Evolutionary conservation across 2,888 invertebrate genomes (phyloP).

Genomic region (Podabrus alpinus): DNA sequence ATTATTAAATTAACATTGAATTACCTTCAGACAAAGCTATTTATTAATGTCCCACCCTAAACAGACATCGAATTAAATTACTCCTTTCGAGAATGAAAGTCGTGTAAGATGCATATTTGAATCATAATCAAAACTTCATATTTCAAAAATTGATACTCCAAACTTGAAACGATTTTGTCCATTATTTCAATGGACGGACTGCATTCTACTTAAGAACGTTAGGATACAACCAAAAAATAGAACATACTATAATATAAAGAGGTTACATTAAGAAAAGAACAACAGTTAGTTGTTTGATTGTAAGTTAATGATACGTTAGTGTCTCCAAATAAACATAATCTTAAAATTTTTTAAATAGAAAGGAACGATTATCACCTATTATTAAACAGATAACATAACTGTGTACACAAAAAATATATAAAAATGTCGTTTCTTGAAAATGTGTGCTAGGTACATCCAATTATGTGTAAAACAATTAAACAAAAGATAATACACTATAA

Average conservation of each 20-base stretch:
- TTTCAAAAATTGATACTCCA: too few species aligned
- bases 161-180: not conserved
- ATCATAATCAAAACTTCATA: too few species aligned
- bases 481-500: not conserved
- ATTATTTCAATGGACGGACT: not conserved
- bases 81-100: not conserved
- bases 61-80: not conserved
- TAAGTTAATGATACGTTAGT: not conserved
- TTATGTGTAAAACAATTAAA: not conserved
- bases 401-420: not conserved
- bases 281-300: not conserved
- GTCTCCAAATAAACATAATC: not conserved
- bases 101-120: too few species aligned
- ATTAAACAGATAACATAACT: not conserved
- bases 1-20: too few species aligned
- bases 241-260: not conserved
- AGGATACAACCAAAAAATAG: not conserved
- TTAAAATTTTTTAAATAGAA: not conserved
- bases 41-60: too few species aligned
- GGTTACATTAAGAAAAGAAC: not conserved
- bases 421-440: not conserved
- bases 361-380: not conserved
- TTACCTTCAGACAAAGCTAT: not conserved
- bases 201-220: not conserved
- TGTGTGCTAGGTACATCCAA: not conserved